Percentiles rank a stretch among this genome's conserved stretches.
These are phyloP conservation scores for Chrysotoxum bicinctum DNA, from an alignment of 2,888 invertebrate species.

Conservation along the genomic window DNA sequence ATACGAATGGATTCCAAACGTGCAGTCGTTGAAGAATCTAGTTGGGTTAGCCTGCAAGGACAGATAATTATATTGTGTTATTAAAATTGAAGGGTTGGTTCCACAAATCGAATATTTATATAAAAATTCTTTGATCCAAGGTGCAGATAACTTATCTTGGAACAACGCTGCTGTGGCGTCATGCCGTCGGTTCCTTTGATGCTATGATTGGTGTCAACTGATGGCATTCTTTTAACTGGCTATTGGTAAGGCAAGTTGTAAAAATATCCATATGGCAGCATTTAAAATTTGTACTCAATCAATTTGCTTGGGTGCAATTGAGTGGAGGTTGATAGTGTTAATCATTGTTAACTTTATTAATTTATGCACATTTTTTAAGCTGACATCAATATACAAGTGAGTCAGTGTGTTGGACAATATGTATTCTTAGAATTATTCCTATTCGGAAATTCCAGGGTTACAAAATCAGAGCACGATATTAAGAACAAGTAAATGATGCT, in stretches of 20 bases:
- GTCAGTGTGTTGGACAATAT: conserved; percentile 3
- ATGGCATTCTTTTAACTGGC: not conserved
- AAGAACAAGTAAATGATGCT: not conserved
- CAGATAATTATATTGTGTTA: not conserved
- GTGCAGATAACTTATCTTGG: not conserved
- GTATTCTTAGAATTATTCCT: conserved; percentile 25
- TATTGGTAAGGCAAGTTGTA: not conserved
- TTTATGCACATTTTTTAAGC: conserved; percentile 13
- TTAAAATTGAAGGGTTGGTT: not conserved
- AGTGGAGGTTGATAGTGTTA: conserved; percentile 8
- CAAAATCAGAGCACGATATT: conserved; percentile 5
- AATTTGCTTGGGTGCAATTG: not conserved
- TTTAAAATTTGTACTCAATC: not conserved
- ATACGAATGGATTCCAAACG: conserved; percentile 80
- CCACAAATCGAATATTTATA: conserved; percentile 7
- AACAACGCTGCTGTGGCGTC: not conserved
- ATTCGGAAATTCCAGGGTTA: conserved; percentile 12
- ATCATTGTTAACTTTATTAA: conserved; percentile 6
- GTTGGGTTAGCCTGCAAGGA: conserved; percentile 78
- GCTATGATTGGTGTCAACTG: not conserved
- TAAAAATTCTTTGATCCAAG: not conserved
- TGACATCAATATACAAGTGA: conserved; percentile 17
- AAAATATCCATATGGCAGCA: not conserved
- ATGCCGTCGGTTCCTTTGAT: conserved; percentile 28
- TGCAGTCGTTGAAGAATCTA: conserved; percentile 80